Conservation (phyloP, 2,888 invertebrate species). For the Clistopyga incitator region DNA sequence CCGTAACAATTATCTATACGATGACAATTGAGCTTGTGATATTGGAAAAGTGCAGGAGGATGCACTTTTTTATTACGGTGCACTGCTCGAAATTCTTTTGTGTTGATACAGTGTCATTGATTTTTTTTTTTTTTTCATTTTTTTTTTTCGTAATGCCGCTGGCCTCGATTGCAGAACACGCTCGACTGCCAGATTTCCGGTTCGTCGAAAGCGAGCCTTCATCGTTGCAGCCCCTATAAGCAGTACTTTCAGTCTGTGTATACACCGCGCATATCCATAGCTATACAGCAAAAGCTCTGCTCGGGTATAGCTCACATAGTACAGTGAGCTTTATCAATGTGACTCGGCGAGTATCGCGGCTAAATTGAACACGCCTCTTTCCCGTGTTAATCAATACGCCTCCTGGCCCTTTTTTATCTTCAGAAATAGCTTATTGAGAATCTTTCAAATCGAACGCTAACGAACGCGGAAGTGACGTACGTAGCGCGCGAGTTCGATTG, state of each 20-base stretch:
- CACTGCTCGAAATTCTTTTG: constrained; percentile 17
- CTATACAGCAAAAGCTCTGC: neutral
- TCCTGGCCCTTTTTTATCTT: constrained; percentile 34
- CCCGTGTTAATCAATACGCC: constrained; percentile 60
- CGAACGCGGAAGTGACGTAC: constrained; percentile 70
- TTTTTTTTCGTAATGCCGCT: constrained; percentile 33
- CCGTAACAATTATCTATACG: neutral
- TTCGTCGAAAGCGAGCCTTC: constrained; percentile 43
- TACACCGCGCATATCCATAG: constrained; percentile 21
- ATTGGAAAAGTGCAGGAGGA: neutral
- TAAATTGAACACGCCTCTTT: constrained; percentile 35
- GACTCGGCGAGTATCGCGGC: constrained; percentile 19
- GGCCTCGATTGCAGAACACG: constrained; percentile 43
- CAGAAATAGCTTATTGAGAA: constrained; percentile 56
- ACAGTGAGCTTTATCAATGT: constrained; percentile 53
- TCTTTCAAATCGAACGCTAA: constrained; percentile 52
- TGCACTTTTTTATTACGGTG: neutral
- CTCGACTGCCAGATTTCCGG: constrained; percentile 57
- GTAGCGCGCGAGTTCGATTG: constrained; percentile 72
- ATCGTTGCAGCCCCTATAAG: constrained; percentile 21
- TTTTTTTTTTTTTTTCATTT: constrained; percentile 22
- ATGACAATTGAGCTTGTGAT: neutral
- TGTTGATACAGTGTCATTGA: constrained; percentile 23
- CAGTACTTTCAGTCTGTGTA: constrained; percentile 20
- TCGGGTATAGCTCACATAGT: constrained; percentile 9